Percentiles rank a stretch among this genome's conserved stretches.
Evolutionary conservation across 1,140 invertebrate species (phyloP).

Genomic region (Gonatopus flavifemur): DNA sequence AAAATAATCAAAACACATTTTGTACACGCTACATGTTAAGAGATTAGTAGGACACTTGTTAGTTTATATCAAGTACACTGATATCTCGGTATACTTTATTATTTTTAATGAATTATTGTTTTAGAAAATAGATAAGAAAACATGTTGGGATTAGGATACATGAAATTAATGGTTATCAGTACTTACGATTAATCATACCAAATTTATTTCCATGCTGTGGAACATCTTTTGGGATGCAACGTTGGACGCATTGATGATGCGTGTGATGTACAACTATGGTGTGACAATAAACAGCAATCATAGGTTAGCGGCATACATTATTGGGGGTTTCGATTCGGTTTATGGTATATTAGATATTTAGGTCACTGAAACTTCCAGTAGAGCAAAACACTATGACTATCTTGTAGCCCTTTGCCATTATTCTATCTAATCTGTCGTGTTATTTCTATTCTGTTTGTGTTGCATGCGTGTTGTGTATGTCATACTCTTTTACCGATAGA

Average conservation of each 20-base stretch:
- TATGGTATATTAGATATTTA: conserved; percentile 44
- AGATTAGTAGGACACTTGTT: too few relatives aligned
- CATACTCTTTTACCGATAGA: too few relatives aligned
- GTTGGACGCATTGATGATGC: conserved; percentile 52
- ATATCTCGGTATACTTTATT: too few relatives aligned
- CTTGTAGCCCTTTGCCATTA: conserved; percentile 14
- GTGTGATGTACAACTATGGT: conserved; percentile 55
- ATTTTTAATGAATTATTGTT: too few relatives aligned
- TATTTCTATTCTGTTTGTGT: conserved; percentile 16
- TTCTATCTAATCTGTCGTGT: too few relatives aligned
- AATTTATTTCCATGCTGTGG: conserved; percentile 57
- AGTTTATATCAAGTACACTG: too few relatives aligned
- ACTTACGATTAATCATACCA: conserved; percentile 39
- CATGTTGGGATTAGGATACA: too few relatives aligned
- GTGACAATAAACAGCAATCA: conserved; percentile 56
- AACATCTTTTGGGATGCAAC: conserved; percentile 54
- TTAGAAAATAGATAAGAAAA: too few relatives aligned
- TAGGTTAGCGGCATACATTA: conserved; percentile 57
- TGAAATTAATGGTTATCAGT: conserved; percentile 16
- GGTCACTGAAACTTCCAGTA: conserved; percentile 20
- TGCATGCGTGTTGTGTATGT: conserved; percentile 25
- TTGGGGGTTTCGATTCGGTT: conserved; percentile 45
- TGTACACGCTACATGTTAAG: too few relatives aligned
- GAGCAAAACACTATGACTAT: conserved; percentile 20
- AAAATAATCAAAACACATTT: too few relatives aligned